Evolutionary conservation across 2,113 vertebrate genomes (phyloP), one percentile per base, ranked within the genome.

Genomic region (Eolophus roseicapilla): DNA sequence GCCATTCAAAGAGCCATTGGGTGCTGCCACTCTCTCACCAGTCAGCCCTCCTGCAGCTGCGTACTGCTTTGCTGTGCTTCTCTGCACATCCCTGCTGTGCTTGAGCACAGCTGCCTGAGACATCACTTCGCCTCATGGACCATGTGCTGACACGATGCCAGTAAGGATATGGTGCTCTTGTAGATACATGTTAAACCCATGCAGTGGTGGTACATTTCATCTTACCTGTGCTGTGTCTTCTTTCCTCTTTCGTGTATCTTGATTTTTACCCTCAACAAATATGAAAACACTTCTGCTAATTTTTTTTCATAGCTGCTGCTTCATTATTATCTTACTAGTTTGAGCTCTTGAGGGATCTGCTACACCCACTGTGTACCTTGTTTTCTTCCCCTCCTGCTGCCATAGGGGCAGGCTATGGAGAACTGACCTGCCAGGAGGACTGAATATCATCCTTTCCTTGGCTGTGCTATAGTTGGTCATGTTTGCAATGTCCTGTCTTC

Each of bases 351-450:
- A 52, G 29, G 55, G 35, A 31, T 50, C 14, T 50, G 7, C 3
- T 62, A 28, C 4, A 11, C 2, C 2, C 7, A 2, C 16, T 43
- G 6, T 7, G 7, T 75, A 2, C 1, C 7, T 62, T 16, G 5
- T 18, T 74, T 31, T 16, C 68, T 52, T 75, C n/a, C 35, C 21
- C 14, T 67, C 16, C 24, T 67, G 35, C 59, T 87, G 41, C 57
- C 14, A 4, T 7, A 37, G 18, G 11, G 41, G 41, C 41, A 41
- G 10, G 33, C 23, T 71, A 3, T n/a, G 44, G 25, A 50, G 49
- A 35, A 74, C 0, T 46, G 39, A 74, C 35, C 12, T 78, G 44
- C 60, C 49, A 53, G 33, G 10, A 49, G 11, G 43, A 44, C 10
- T 73, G 65, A 35, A 88, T 71, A 59, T n/a, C 29, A 4, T 46